A percentile compares a stretch with the other conserved stretches of the same genome.
phyloP scores from a whole-genome alignment of 1,140 invertebrate species.

The Lasaia peninsularis region DNA sequence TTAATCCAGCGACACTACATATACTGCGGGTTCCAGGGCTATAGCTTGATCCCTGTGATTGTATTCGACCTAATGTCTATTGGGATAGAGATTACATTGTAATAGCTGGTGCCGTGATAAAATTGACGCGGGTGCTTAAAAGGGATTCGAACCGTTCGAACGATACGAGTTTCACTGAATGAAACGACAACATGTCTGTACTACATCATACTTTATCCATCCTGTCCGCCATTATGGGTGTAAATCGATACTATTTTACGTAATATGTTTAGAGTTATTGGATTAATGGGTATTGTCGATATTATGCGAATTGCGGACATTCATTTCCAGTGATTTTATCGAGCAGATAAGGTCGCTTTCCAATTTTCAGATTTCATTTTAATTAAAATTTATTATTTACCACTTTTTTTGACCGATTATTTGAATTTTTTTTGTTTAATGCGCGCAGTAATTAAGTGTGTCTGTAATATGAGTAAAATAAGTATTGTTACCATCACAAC shows the following conservation, averaged over 20 bases:
- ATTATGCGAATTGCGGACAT: neutral
- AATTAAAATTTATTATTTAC: too few relatives aligned
- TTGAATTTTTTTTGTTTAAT: too few relatives aligned
- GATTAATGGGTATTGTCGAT: neutral
- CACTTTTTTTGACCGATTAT: too few relatives aligned
- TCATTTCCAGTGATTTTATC: too few relatives aligned
- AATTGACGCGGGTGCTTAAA: slow-evolving; percentile 54
- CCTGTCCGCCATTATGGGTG: slow-evolving; percentile 35
- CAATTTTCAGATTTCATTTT: too few relatives aligned
- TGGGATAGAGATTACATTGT: slow-evolving; percentile 45
- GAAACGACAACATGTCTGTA: slow-evolving; percentile 46
- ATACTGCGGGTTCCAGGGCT: slow-evolving; percentile 37
- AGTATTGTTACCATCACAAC: too few relatives aligned
- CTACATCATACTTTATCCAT: slow-evolving; percentile 36
- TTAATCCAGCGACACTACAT: slow-evolving; percentile 63
- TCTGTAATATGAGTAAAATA: too few relatives aligned
- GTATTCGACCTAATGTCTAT: slow-evolving; percentile 42
- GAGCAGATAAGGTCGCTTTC: too few relatives aligned
- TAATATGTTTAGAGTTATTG: slow-evolving; percentile 2
- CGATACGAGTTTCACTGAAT: slow-evolving; percentile 46
- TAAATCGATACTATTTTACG: slow-evolving; percentile 15
- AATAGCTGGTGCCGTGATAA: slow-evolving; percentile 29
- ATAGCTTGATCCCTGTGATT: slow-evolving; percentile 27
- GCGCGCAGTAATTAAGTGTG: too few relatives aligned
- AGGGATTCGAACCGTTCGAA: slow-evolving; percentile 56